A percentile compares a stretch with the other conserved stretches of the same genome.
Conservation (phyloP, 2,888 invertebrate species). For the Harpalus rufipes region DNA sequence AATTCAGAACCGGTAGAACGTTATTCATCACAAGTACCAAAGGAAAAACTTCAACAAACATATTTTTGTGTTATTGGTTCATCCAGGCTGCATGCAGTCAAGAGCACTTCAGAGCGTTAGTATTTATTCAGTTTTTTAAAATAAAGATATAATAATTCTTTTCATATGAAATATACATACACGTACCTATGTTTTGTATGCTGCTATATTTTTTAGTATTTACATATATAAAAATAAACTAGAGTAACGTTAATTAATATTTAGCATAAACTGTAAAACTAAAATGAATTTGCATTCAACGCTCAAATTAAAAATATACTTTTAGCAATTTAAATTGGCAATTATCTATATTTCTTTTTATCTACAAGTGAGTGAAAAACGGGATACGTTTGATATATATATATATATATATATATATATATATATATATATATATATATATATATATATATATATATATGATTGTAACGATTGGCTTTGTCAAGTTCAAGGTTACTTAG, state of each 20-base stretch:
- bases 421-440: no score
- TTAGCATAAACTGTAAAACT: background rate
- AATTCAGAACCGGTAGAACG: constrained; percentile 44
- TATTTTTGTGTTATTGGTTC: constrained; percentile 35
- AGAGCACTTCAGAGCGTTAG: background rate
- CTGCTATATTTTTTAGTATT: background rate
- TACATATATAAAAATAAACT: background rate
- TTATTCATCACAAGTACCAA: constrained; percentile 54
- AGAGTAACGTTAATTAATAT: background rate
- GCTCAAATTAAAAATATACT: no score
- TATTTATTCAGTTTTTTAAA: background rate
- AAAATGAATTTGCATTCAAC: background rate
- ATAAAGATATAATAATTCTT: background rate
- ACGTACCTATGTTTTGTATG: background rate
- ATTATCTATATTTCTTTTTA: no score
- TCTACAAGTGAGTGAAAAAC: no score
- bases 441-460: no score
- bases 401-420: no score
- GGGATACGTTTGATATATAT: no score
- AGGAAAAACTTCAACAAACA: constrained; percentile 36
- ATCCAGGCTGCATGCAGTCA: background rate
- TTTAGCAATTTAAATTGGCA: no score
- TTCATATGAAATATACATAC: background rate
- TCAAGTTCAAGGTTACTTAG: no score
- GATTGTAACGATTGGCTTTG: no score